These are phyloP conservation scores for Platysternon megacephalum DNA, from an alignment of 2,113 vertebrate genomes.

Conservation along the genomic window DNA sequence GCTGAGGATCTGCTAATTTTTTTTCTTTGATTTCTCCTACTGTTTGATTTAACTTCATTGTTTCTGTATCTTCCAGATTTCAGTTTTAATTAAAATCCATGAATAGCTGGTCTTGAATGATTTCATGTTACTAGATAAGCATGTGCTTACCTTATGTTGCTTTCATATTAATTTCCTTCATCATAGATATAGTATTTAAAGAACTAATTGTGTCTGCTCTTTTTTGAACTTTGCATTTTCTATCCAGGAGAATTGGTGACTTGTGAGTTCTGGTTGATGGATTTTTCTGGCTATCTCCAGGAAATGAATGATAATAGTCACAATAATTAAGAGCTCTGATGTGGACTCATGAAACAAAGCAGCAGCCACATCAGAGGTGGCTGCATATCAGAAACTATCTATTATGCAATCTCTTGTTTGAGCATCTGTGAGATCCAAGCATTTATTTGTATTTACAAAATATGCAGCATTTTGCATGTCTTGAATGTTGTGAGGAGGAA, in stretches of 20 bases:
- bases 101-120: background rate
- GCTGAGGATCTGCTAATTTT: background rate
- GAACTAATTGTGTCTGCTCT: background rate
- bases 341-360: background rate
- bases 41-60: background rate
- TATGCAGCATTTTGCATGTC: no score
- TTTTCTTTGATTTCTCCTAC: background rate
- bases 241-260: background rate
- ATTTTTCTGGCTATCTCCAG: background rate
- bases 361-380: background rate
- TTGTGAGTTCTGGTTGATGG: background rate
- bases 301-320: background rate
- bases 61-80: background rate
- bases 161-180: background rate
- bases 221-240: slow-evolving; percentile 18
- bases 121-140: background rate
- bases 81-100: background rate
- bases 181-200: background rate
- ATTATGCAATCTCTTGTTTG: background rate
- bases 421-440: background rate
- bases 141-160: background rate
- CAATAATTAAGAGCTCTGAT: background rate
- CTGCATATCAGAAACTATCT: background rate
- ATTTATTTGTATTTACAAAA: background rate
- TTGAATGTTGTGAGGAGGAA: background rate